Percentiles rank a stretch among this genome's conserved stretches.
These are phyloP conservation scores for Eclectus roratus DNA, from an alignment of 2,113 vertebrate genomes.

Conservation along the genomic window DNA sequence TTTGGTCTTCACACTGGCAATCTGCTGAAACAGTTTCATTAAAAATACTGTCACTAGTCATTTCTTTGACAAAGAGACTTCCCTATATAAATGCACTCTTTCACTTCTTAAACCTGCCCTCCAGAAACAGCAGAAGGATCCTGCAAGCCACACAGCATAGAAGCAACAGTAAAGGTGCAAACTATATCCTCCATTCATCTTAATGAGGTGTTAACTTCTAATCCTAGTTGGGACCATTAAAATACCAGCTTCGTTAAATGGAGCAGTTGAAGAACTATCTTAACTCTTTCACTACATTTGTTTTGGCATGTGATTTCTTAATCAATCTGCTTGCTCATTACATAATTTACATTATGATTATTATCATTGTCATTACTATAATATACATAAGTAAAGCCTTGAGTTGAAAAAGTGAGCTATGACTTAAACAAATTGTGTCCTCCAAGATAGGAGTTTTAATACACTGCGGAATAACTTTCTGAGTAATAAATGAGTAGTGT, in stretches of 20 bases:
- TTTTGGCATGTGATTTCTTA: not conserved
- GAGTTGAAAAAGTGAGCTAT: not conserved
- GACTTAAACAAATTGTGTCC: not conserved
- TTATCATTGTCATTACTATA: not conserved
- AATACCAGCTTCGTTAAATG: not conserved
- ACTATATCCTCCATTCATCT: slow-evolving; percentile 30
- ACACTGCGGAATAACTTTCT: not conserved
- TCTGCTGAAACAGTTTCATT: not conserved
- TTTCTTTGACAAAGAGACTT: slow-evolving; percentile 13
- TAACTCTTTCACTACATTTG: slow-evolving; percentile 21
- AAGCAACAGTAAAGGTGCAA: slow-evolving; percentile 48
- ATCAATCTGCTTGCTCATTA: not conserved
- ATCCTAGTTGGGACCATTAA: slow-evolving; percentile 50
- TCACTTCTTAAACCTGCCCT: not conserved
- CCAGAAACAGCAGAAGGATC: not conserved
- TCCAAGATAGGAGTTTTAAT: not conserved
- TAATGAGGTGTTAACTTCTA: slow-evolving; percentile 64
- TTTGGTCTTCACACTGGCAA: not conserved
- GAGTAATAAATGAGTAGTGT: not conserved
- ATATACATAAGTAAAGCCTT: not conserved
- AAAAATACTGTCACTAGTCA: not conserved
- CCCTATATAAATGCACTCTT: not conserved
- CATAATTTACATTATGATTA: not conserved
- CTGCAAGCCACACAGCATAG: not conserved
- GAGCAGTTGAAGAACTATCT: not conserved